Evolutionary conservation across 2,113 vertebrate species (phyloP), one percentile per base, ranked within the genome.

Genomic region (Sphyrna mokarran): DNA sequence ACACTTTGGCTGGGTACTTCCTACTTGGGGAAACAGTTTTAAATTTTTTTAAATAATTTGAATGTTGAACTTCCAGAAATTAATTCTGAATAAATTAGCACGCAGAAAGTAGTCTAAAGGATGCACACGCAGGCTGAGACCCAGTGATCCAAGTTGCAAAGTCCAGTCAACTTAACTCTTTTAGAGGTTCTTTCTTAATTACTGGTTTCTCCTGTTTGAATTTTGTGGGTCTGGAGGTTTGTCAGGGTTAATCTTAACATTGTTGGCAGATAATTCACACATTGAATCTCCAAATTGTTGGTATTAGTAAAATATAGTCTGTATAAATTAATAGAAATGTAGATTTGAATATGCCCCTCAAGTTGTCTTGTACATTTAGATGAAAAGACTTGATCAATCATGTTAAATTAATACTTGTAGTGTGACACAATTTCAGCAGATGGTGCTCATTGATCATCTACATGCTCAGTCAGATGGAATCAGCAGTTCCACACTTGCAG

Each of bases 391-490:
- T 66, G 89, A 66, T 93, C 10, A 61, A 16, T 61, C 87, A 2
- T n/a, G 87, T 91, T 91, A 33, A 33, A 91, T 91, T 91, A 94
- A 48, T 66, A 26, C 93, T 95, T 95, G 94, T 76, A 95, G 94
- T 95, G 43, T 95, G 26, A 33, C 94, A 72, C 68, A 95, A 29
- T 95, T 70, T 95, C 94, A 95, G 68, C 94, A 95, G 94, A 95
- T 95, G 94, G 94, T 48, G 94, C 94, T 95, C 40, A 95, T 23
- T 43, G 94, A 95, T 95, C 94, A 72, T 8, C 37, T 54, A 95
- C 43, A 54, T 43, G 94, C 69, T 95, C 69, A 72, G 68, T 76
- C 40, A 48, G 37, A 76, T 95, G 69, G 94, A 95, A 43, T 95
- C 70, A 68, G 40, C 69, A 95, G 69, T 48, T 72, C 69, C 23